Percentiles rank a stretch among this genome's conserved stretches.
Evolutionary conservation across 2,888 invertebrate genomes (phyloP).

Genomic region (Lycaena phlaeas): DNA sequence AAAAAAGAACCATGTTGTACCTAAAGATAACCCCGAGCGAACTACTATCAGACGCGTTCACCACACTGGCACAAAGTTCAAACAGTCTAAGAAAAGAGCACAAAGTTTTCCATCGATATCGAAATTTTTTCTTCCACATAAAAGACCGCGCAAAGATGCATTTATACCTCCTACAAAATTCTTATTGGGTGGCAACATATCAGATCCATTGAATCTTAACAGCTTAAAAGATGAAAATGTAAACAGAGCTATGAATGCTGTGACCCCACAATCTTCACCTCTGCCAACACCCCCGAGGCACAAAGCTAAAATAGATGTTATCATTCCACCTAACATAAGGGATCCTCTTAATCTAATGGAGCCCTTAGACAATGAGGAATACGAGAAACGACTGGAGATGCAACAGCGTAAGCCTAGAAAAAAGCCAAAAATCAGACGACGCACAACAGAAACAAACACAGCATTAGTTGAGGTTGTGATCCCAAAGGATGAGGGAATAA

Average conservation of each 20-base stretch:
- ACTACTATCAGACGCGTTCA: slow-evolving; percentile 52
- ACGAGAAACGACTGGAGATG: slow-evolving; percentile 82
- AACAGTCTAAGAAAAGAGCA: slow-evolving; percentile 75
- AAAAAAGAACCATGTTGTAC: slow-evolving; percentile 49
- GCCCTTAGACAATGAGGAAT: slow-evolving; percentile 85
- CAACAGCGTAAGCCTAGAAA: slow-evolving; percentile 80
- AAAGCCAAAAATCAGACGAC: slow-evolving; percentile 74
- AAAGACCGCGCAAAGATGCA: slow-evolving; percentile 80
- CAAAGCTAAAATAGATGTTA: slow-evolving; percentile 88
- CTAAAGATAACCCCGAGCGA: slow-evolving; percentile 55
- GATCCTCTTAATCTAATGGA: slow-evolving; percentile 92
- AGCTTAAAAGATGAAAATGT: slow-evolving; percentile 89
- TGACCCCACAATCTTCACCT: slow-evolving; percentile 94
- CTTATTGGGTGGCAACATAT: slow-evolving; percentile 93
- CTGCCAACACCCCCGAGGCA: slow-evolving; percentile 86
- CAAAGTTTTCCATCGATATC: slow-evolving; percentile 79
- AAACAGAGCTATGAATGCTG: slow-evolving; percentile 87
- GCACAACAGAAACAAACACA: slow-evolving; percentile 58
- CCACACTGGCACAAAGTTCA: slow-evolving; percentile 58
- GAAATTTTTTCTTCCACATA: slow-evolving; percentile 83
- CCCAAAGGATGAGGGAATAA: slow-evolving; percentile 41
- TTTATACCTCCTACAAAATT: slow-evolving; percentile 94
- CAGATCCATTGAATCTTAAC: slow-evolving; percentile 94
- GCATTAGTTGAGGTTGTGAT: slow-evolving; percentile 34
- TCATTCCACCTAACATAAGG: slow-evolving; percentile 92